phyloP scores from a whole-genome alignment of 1,140 invertebrate genomes.

The Cotesia typhae region DNA sequence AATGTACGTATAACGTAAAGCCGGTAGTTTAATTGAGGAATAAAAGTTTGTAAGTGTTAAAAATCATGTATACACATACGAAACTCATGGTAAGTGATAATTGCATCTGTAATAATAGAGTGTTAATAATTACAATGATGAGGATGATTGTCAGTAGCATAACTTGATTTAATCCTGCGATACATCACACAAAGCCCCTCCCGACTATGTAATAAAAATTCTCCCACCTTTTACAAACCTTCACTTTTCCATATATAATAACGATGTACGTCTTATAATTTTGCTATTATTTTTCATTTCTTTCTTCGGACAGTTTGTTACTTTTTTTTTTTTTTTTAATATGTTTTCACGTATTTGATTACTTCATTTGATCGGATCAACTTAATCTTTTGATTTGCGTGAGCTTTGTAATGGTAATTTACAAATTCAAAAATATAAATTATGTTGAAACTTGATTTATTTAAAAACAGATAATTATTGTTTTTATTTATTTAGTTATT shows the following conservation, averaged over 20 bases:
- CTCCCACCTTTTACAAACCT: slow-evolving; percentile 55
- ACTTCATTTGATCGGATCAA: not conserved
- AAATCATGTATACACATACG: too few species aligned
- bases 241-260: slow-evolving; percentile 58
- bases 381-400: not conserved
- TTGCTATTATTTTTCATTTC: slow-evolving; percentile 47
- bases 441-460: not conserved
- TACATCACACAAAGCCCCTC: slow-evolving; percentile 33
- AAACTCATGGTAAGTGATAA: slow-evolving; percentile 30
- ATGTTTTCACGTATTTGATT: slow-evolving; percentile 2
- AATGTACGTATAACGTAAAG: too few species aligned
- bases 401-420: not conserved
- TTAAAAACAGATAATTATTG: not conserved
- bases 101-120: slow-evolving; percentile 33
- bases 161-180: slow-evolving; percentile 1
- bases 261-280: slow-evolving; percentile 45
- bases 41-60: too few species aligned
- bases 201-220: slow-evolving; percentile 38
- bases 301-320: slow-evolving; percentile 37
- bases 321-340: not conserved
- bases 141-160: slow-evolving; percentile 1
- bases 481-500: slow-evolving; percentile 1
- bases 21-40: too few species aligned
- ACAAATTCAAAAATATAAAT: slow-evolving; percentile 1
- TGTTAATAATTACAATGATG: slow-evolving; percentile 43